Percentiles rank a stretch among this genome's conserved stretches.
Evolutionary conservation across 1,140 invertebrate species (phyloP).

Genomic region (Drosophila teissieri): DNA sequence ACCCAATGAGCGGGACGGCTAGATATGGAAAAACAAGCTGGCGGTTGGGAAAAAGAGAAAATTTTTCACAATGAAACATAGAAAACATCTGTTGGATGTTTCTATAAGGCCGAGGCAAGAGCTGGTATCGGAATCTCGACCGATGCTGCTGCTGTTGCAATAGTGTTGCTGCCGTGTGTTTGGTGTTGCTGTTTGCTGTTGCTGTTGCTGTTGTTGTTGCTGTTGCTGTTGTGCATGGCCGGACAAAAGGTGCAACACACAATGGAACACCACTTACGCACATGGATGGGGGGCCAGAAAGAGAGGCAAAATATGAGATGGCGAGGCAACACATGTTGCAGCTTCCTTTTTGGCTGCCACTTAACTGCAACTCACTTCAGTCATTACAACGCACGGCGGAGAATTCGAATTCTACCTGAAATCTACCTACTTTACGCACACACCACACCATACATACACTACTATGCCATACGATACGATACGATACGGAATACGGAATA

Average conservation of each 20-base stretch:
- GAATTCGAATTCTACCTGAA: constrained; percentile 70
- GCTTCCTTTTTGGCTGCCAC: constrained; percentile 80
- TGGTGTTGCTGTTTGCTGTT: constrained; percentile 1
- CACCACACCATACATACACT: constrained; percentile 25
- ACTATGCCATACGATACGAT: not conserved
- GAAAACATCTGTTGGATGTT: constrained; percentile 73
- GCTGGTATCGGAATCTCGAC: constrained; percentile 12
- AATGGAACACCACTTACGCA: constrained; percentile 75
- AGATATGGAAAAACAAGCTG: constrained; percentile 19
- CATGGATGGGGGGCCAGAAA: constrained; percentile 6
- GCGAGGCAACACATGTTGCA: constrained; percentile 68
- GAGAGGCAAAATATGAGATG: not conserved
- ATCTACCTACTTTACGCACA: constrained; percentile 60
- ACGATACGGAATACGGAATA: not conserved
- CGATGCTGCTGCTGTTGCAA: constrained; percentile 13
- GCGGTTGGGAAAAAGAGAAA: constrained; percentile 35
- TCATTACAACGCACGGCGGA: not conserved
- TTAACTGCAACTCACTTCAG: constrained; percentile 78
- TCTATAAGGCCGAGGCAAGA: constrained; percentile 26
- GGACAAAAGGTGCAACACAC: constrained; percentile 72
- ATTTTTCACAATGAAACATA: constrained; percentile 63
- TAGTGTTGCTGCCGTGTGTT: constrained; percentile 3
- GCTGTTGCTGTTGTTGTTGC: not conserved
- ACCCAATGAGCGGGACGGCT: constrained; percentile 15
- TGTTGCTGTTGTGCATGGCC: constrained; percentile 35